Percentiles rank a stretch among this genome's conserved stretches.
phyloP scores from a whole-genome alignment of 2,797 vertebrate species.

The Emydoidea blandingii region DNA sequence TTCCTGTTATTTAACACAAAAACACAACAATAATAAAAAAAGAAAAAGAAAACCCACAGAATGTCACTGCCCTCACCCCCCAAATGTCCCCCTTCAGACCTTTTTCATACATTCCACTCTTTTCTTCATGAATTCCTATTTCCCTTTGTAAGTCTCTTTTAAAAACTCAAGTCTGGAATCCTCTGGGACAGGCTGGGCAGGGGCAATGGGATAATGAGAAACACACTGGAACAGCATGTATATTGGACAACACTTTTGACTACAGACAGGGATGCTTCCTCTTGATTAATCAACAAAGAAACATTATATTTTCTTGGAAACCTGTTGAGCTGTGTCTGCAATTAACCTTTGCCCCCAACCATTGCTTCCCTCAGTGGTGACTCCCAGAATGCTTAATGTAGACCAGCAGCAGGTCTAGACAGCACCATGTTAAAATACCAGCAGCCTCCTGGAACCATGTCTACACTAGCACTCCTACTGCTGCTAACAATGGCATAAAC shows the following conservation, averaged over 20 bases:
- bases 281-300: not conserved
- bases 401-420: not conserved
- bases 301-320: not conserved
- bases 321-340: not conserved
- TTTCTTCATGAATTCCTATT: not conserved
- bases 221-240: not conserved
- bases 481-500: not conserved
- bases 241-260: not conserved
- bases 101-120: not conserved
- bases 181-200: not conserved
- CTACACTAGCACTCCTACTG: not conserved
- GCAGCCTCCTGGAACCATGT: accelerated
- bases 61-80: not conserved
- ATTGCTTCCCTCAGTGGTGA: not conserved
- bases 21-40: no score
- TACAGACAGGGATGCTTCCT: not conserved
- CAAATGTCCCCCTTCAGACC: no score
- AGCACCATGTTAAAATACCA: not conserved
- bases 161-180: not conserved
- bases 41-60: no score
- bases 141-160: not conserved
- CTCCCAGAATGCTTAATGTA: not conserved
- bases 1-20: not conserved
- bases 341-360: not conserved
- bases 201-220: not conserved